Evolutionary conservation across 2,888 invertebrate genomes (phyloP), one percentile per base, ranked within the genome.

Genomic region (Tetramorium bicarinatum): DNA sequence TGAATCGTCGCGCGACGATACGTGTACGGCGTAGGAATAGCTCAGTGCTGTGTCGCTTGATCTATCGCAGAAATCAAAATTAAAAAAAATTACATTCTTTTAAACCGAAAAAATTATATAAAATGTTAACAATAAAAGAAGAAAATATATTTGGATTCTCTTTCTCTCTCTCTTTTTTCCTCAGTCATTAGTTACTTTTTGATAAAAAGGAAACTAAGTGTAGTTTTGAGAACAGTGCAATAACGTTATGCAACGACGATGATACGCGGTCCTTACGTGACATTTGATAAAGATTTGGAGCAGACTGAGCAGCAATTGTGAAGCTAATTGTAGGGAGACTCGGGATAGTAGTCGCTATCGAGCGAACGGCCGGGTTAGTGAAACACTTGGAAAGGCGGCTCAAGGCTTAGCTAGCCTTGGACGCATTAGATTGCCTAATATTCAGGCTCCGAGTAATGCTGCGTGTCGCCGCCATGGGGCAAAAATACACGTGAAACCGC

Each of bases 401-500:
- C 94, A 94, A 94, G 94, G 94, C 94, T 93, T 89, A 89, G 85
- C 88, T 94, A 94, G 94, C 94, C 94, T 94, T 94, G 94, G 93
- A 94, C 94, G 94, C 93, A 91, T 94, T 94, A 93, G 94, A 94
- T 94, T 94, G 94, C 94, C 94, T 93, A 94, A 94, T 94, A 94
- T 94, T 94, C 93, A 90, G 88, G 88, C 91, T 91, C 88, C 87
- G 91, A 91, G 91, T 87, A 91, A 85, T 87, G 82, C 87, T 88
- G 80, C 83, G 88, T 90, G 87, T 87, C 90, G 87, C 83, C 83
- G 86, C 83, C 85, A 89, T 69, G 69, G 86, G 88, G 87, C 85
- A 88, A 91, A 90, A 90, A 91, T 89, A 88, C 75, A 64, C 85
- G 77, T 85, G 84, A 88, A 88, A 88, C 80, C 66, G 84, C 77